Evolutionary conservation across 2,888 invertebrate genomes (phyloP).

Genomic region (Synergus gifuensis): DNA sequence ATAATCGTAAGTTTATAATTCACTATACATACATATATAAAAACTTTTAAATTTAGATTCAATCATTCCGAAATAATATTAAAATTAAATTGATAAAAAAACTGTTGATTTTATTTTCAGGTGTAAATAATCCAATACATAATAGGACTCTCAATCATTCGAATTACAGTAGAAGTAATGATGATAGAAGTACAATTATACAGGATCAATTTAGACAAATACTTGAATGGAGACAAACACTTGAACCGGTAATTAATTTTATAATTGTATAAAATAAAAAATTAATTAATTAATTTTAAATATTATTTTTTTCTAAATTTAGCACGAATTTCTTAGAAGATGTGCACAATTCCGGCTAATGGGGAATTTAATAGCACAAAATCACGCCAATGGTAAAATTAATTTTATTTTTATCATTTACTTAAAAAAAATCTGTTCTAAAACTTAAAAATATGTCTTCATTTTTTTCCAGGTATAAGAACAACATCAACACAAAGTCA

Average conservation of each 20-base stretch:
- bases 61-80: not conserved
- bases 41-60: too few species aligned
- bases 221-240: constrained; percentile 84
- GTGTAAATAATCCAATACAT: not conserved
- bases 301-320: not conserved
- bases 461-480: not conserved
- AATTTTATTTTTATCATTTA: not conserved
- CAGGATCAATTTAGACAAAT: constrained; percentile 85
- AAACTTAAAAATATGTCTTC: not conserved
- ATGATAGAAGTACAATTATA: constrained; percentile 99
- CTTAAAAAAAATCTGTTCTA: not conserved
- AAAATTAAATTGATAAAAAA: not conserved
- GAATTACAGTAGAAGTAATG: constrained; percentile 93
- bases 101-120: not conserved
- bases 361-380: not conserved
- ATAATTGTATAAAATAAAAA: not conserved
- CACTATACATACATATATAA: too few species aligned
- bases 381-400: not conserved
- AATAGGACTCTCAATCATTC: constrained; percentile 60
- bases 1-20: constrained; percentile 89
- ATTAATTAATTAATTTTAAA: not conserved
- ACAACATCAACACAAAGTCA: not conserved
- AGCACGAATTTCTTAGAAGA: not conserved
- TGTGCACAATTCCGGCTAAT: not conserved
- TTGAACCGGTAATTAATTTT: constrained; percentile 86